These are phyloP conservation scores for Drymonia ruficornis DNA, from an alignment of 2,888 invertebrate genomes.

Conservation along the genomic window DNA sequence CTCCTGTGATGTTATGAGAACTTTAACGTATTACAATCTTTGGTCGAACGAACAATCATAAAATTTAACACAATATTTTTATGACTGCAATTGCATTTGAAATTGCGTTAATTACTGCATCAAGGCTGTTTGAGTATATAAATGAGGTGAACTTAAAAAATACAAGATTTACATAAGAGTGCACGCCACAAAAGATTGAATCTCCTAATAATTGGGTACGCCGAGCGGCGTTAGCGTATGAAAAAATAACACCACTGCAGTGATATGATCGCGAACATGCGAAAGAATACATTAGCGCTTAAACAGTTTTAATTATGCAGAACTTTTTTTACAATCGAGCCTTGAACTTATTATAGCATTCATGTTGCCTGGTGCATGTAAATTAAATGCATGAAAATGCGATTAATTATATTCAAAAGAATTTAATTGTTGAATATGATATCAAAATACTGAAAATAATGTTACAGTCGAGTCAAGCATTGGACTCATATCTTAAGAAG, in stretches of 20 bases:
- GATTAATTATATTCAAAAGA: background rate
- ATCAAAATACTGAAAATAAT: constrained; percentile 1
- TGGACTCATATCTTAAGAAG: constrained; percentile 61
- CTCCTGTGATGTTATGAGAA: too few relatives aligned
- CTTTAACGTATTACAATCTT: too few relatives aligned
- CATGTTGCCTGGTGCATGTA: constrained; percentile 35
- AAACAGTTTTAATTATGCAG: constrained; percentile 70
- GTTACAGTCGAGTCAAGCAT: constrained; percentile 40
- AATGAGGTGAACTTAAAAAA: constrained; percentile 55
- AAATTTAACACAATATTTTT: background rate
- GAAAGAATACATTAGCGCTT: constrained; percentile 68
- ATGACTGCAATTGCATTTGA: constrained; percentile 49
- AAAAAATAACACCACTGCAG: constrained; percentile 57
- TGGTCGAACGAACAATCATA: background rate
- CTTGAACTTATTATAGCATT: constrained; percentile 66
- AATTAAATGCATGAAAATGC: constrained; percentile 29
- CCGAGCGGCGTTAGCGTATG: constrained; percentile 53
- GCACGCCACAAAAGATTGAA: constrained; percentile 71
- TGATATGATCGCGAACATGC: constrained; percentile 71
- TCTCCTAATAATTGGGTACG: constrained; percentile 71
- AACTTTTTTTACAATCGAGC: constrained; percentile 58
- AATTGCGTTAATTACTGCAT: constrained; percentile 63
- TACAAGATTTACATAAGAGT: constrained; percentile 63
- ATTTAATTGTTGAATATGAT: background rate
- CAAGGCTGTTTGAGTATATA: constrained; percentile 57